Evolutionary conservation across 2,888 invertebrate genomes (phyloP).

Genomic region (Lasioglossum leucozonium): DNA sequence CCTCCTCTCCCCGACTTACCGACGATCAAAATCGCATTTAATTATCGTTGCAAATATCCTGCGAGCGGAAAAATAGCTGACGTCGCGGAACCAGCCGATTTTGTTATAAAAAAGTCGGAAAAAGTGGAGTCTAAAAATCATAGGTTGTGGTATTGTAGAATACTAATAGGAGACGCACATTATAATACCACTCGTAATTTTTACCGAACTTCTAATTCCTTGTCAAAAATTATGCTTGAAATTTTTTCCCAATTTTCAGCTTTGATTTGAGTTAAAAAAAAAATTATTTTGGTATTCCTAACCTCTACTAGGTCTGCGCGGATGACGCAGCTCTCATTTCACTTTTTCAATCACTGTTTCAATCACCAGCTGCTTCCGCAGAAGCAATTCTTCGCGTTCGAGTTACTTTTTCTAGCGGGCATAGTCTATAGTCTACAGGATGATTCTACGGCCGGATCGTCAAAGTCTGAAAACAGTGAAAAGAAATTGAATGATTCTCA

Average conservation of each 20-base stretch:
- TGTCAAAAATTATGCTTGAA: background rate
- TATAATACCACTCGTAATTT: background rate
- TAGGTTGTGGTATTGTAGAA: no score
- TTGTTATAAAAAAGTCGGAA: background rate
- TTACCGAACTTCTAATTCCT: background rate
- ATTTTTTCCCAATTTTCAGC: background rate
- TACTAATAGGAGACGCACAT: no score
- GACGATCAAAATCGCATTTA: conserved; percentile 2
- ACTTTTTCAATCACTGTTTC: background rate
- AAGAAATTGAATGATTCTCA: background rate
- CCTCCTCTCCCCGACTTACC: background rate
- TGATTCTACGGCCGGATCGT: background rate
- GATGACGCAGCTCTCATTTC: background rate
- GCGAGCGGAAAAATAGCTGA: background rate
- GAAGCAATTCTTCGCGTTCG: background rate
- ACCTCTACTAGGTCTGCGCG: background rate
- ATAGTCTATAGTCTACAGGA: no score
- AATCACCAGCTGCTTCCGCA: background rate
- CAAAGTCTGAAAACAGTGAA: background rate
- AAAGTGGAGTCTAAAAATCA: no score
- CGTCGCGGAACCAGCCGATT: background rate
- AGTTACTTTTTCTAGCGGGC: background rate
- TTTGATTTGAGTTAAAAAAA: no score
- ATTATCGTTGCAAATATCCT: background rate
- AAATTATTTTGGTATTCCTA: no score